Evolutionary conservation across 2,797 vertebrate species (phyloP), one percentile per base, ranked within the genome.

Genomic region (Brotogeris chrysoptera): DNA sequence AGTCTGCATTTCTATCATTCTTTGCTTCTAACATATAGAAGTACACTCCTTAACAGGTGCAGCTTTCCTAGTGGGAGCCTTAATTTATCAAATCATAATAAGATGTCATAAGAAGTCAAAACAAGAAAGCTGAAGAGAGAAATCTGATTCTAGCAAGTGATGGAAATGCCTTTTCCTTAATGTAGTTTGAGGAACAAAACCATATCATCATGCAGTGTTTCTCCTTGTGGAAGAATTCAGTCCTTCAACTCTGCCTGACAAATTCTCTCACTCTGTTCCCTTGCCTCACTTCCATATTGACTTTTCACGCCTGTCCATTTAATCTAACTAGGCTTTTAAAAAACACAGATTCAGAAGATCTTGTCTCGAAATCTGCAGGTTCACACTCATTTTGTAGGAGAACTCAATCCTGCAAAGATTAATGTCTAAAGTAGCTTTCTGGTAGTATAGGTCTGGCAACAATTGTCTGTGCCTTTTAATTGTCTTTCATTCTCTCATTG

Each of bases 1-100:
- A 32, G 8, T 57, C 38, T 28, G 15, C 2, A 0, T 27, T 77
- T 73, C 43, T 43, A 19, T 53, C n/a, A 46, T 24, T 78, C 18
- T n/a, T 15, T 50, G 52, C 32, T 52, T 49, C 7, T 52, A 63
- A 78, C 28, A 9, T 23, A 4, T 6, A 14, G 53, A 6, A 93
- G 72, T 41, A 32, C 11, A 17, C 38, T 72, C 28, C 0, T 0
- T 24, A 84, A 84, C 73, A 88, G 80, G 63, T 88, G 43, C 47
- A 50, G 39, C 57, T 77, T 86, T 92, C 83, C 65, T 80, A 55
- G 66, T 55, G 80, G 57, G 66, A 64, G 34, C 60, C 39, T 69
- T 73, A 80, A 93, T 88, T 94, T 80, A 69, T 86, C 81, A 92
- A 70, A n/a, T 84, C 20, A 10, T 91, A 87, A 80, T 76, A 92